Percentiles rank a stretch among this genome's conserved stretches.
Evolutionary conservation across 2,113 vertebrate species (phyloP).

Genomic region (Mellivora capensis): DNA sequence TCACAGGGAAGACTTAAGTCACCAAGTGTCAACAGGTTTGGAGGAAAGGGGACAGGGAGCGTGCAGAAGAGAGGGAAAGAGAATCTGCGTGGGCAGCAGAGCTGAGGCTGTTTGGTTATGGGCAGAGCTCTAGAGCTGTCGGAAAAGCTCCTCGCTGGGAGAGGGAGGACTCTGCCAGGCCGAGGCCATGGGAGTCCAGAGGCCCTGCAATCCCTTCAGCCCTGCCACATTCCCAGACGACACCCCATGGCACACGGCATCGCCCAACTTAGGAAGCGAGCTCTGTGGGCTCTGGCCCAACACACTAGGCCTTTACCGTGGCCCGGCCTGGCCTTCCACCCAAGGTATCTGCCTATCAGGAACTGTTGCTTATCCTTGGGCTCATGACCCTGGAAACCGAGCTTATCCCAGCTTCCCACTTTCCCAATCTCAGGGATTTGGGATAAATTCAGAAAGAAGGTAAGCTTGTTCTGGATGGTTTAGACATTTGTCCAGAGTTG

Average conservation of each 20-base stretch:
- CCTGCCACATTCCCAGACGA: not conserved
- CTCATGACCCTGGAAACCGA: not conserved
- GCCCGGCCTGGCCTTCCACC: rapidly evolving
- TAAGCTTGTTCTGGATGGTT: not conserved
- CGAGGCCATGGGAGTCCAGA: rapidly evolving
- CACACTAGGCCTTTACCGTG: not conserved
- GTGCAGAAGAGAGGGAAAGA: not conserved
- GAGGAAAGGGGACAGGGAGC: rapidly evolving
- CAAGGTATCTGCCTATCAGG: no score
- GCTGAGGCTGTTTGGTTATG: not conserved
- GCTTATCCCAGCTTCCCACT: not conserved
- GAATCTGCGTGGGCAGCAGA: not conserved
- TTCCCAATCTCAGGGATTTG: not conserved
- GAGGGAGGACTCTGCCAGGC: no score
- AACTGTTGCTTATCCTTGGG: not conserved
- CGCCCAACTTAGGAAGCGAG: not conserved
- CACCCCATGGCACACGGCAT: not conserved
- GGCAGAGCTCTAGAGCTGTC: not conserved
- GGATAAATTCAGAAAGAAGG: not conserved
- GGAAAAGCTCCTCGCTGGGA: not conserved
- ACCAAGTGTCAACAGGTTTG: not conserved
- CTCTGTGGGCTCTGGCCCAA: not conserved
- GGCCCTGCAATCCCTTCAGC: not conserved
- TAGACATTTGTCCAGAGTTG: not conserved
- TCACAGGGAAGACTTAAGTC: slow-evolving; percentile 76